These are phyloP conservation scores for Agrypnus murinus DNA, from an alignment of 2,888 invertebrate genomes.

Conservation along the genomic window DNA sequence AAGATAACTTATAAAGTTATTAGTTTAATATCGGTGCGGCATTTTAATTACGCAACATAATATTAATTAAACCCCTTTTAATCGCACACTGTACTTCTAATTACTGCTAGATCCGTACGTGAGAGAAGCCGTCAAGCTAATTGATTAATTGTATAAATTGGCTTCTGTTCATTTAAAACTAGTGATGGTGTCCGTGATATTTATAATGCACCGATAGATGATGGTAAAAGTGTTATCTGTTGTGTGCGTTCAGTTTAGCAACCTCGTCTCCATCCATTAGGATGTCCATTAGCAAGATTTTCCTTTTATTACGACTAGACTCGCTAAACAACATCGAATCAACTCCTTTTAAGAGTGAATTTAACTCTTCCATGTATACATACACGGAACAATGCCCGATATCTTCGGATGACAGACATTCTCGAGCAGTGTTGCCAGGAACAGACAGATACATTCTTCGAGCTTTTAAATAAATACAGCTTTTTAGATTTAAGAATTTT, in stretches of 20 bases:
- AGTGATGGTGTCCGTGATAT: slow-evolving; percentile 51
- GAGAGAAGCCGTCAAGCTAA: slow-evolving; percentile 48
- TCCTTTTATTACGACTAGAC: slow-evolving; percentile 43
- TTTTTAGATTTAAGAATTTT: too few relatives aligned
- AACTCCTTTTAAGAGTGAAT: slow-evolving; percentile 37
- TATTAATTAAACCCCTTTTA: slow-evolving; percentile 45
- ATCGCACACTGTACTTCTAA: slow-evolving; percentile 42
- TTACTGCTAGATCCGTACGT: slow-evolving; percentile 44
- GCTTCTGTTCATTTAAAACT: slow-evolving; percentile 52
- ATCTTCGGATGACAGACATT: too few relatives aligned
- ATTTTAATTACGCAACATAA: slow-evolving; percentile 33
- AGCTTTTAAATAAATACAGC: too few relatives aligned
- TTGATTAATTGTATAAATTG: slow-evolving; percentile 57
- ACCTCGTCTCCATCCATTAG: slow-evolving; percentile 51
- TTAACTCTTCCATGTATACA: slow-evolving; percentile 20
- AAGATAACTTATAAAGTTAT: neutral
- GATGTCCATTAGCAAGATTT: slow-evolving; percentile 48
- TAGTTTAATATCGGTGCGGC: slow-evolving; percentile 6
- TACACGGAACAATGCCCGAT: slow-evolving; percentile 42
- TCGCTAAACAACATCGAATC: slow-evolving; percentile 24
- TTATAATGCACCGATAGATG: slow-evolving; percentile 50
- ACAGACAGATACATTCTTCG: too few relatives aligned
- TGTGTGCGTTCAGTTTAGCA: slow-evolving; percentile 48
- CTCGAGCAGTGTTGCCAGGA: too few relatives aligned
- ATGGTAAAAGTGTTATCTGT: slow-evolving; percentile 52